phyloP scores from a whole-genome alignment of 2,888 invertebrate genomes.

The Crematogaster levior region DNA sequence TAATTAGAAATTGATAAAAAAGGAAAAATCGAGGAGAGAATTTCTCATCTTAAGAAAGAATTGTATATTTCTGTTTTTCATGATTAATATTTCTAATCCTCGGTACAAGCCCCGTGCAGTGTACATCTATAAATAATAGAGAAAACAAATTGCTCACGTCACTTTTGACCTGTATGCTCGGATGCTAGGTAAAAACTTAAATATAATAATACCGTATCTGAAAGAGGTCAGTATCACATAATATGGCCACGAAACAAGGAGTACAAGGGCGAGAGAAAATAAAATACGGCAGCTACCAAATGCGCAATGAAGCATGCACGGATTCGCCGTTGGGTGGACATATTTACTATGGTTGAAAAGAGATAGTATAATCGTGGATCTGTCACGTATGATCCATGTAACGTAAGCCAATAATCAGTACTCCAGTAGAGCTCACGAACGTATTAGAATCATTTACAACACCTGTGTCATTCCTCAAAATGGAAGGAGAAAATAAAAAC shows the following conservation, averaged over 20 bases:
- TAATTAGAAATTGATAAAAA: not conserved
- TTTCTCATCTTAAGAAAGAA: not conserved
- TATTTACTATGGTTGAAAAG: constrained; percentile 66
- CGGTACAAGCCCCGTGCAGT: not conserved
- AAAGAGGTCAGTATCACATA: constrained; percentile 56
- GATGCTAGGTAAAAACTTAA: constrained; percentile 20
- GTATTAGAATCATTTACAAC: constrained; percentile 15
- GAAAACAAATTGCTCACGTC: constrained; percentile 5
- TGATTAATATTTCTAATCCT: constrained; percentile 14
- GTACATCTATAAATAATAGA: constrained; percentile 15
- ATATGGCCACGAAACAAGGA: constrained; percentile 52
- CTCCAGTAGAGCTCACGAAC: constrained; percentile 10
- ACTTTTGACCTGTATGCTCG: constrained; percentile 13
- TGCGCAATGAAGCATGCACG: constrained; percentile 67
- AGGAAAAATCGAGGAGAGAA: not conserved
- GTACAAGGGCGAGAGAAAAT: constrained; percentile 61
- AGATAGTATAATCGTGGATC: constrained; percentile 63
- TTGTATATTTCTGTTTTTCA: not conserved
- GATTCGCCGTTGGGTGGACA: constrained; percentile 60
- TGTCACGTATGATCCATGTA: constrained; percentile 59
- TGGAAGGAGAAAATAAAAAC: not conserved
- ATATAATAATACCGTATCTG: constrained; percentile 21
- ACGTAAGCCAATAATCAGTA: constrained; percentile 17
- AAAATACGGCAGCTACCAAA: constrained; percentile 68
- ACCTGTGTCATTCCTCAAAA: not conserved